phyloP scores from a whole-genome alignment of 2,888 invertebrate genomes.

The Pseudanteris insignis region DNA sequence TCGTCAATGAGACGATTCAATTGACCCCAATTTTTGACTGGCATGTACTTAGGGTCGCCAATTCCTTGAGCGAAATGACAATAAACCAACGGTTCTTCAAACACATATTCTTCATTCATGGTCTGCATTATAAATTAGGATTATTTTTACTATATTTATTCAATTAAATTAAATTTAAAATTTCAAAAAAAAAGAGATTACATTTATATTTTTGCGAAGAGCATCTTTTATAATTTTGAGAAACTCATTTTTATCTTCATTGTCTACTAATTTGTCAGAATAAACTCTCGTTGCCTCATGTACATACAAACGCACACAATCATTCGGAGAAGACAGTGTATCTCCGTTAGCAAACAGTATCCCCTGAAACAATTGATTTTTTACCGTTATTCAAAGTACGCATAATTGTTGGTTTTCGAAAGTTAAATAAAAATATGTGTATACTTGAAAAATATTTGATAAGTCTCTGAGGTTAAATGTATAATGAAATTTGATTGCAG shows the following conservation, averaged over 20 bases:
- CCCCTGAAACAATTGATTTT: too few relatives aligned
- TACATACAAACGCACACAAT: constrained; percentile 84
- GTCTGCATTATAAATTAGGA: constrained; percentile 59
- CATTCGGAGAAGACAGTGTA: constrained; percentile 75
- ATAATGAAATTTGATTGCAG: constrained; percentile 95
- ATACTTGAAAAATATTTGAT: constrained; percentile 91
- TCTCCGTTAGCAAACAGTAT: constrained; percentile 84
- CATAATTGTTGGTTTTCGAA: too few relatives aligned
- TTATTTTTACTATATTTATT: not conserved
- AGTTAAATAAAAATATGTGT: too few relatives aligned
- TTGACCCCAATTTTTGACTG: constrained; percentile 76
- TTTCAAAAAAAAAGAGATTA: too few relatives aligned
- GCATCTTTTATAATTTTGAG: constrained; percentile 77
- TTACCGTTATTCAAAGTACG: too few relatives aligned
- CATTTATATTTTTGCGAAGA: constrained; percentile 81
- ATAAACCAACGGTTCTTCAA: constrained; percentile 82
- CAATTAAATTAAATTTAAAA: too few relatives aligned
- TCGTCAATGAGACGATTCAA: constrained; percentile 80
- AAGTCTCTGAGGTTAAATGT: constrained; percentile 91
- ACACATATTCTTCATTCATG: constrained; percentile 77
- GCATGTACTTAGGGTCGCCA: constrained; percentile 90
- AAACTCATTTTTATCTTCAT: constrained; percentile 76
- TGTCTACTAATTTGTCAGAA: constrained; percentile 82
- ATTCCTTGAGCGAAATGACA: constrained; percentile 93
- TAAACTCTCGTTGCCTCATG: constrained; percentile 93